These are phyloP conservation scores for Gorsachius goisagi DNA, from an alignment of 2,113 vertebrate genomes.

Conservation along the genomic window DNA sequence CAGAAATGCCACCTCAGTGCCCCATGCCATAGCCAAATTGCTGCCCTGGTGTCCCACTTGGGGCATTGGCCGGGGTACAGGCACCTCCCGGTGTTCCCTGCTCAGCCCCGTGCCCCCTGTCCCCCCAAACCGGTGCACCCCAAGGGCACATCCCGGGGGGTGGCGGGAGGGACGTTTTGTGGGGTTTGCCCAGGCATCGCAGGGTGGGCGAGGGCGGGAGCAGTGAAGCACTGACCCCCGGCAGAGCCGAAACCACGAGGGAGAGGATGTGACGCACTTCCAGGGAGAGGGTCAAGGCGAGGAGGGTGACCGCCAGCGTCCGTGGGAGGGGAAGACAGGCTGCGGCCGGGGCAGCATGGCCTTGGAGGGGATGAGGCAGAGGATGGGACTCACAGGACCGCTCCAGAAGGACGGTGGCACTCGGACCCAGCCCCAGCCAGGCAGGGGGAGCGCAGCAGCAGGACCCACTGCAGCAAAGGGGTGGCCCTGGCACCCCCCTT, in stretches of 20 bases:
- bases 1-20: background rate
- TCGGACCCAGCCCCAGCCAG: background rate
- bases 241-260: fast-evolving
- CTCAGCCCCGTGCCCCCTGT: background rate
- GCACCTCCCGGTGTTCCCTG: fast-evolving
- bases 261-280: background rate
- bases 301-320: background rate
- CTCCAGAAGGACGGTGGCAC: background rate
- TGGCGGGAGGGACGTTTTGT: fast-evolving
- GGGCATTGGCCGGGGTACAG: fast-evolving
- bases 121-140: fast-evolving
- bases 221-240: fast-evolving
- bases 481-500: background rate
- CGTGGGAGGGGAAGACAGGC: background rate
- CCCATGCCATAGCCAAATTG: fast-evolving
- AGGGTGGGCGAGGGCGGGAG: background rate
- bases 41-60: background rate
- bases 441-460: fast-evolving
- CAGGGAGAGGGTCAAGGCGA: background rate
- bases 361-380: background rate
- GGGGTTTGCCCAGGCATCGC: background rate
- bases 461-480: background rate
- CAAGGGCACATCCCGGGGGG: fast-evolving
- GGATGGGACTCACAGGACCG: background rate
- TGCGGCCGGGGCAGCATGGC: fast-evolving